These are phyloP conservation scores for Zaprionus ghesquierei DNA, from an alignment of 1,140 invertebrate species.

Conservation along the genomic window DNA sequence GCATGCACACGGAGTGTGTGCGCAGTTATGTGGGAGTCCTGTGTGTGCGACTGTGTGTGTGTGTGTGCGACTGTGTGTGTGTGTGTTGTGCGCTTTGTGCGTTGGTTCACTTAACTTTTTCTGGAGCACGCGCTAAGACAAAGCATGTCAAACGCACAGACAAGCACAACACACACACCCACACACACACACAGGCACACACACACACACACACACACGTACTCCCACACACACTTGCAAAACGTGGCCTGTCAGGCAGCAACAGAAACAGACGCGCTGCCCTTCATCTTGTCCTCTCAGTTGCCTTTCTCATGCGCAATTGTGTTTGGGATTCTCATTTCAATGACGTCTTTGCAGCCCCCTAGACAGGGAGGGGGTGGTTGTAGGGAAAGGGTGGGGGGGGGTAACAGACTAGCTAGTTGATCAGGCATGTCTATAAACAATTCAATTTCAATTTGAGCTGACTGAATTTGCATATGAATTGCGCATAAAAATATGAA, in stretches of 20 bases:
- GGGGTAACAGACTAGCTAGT: neutral
- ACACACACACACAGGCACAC: neutral
- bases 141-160: slow-evolving; percentile 52
- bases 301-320: slow-evolving; percentile 20
- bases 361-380: neutral
- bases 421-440: neutral
- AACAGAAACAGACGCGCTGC: slow-evolving; percentile 7
- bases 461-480: neutral
- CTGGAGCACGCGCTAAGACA: slow-evolving; percentile 55
- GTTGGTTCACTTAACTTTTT: slow-evolving; percentile 53
- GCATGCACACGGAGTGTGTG: slow-evolving; percentile 49
- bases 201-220: neutral
- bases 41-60: neutral
- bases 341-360: slow-evolving; percentile 27
- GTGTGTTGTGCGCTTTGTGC: slow-evolving; percentile 10
- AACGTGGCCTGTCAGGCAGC: slow-evolving; percentile 2
- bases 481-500: neutral
- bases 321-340: slow-evolving; percentile 46
- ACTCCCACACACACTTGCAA: neutral
- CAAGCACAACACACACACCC: slow-evolving; percentile 21
- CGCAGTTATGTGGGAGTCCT: neutral
- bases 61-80: neutral
- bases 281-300: neutral
- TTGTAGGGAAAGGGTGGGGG: neutral
- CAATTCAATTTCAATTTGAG: neutral